phyloP scores from a whole-genome alignment of 2,888 invertebrate genomes.

The Amphimallon solstitiale region DNA sequence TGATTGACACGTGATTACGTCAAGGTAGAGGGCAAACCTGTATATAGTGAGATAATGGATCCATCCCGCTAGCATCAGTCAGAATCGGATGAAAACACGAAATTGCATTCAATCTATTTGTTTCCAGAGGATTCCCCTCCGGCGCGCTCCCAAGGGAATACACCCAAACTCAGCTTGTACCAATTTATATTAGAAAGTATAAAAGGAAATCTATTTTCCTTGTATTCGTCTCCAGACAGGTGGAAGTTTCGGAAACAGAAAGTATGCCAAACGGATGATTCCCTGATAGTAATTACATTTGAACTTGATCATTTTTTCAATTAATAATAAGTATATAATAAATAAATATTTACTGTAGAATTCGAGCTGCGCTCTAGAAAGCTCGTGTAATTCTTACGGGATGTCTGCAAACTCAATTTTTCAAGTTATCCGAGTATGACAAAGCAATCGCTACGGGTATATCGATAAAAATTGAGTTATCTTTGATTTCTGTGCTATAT shows the following conservation, averaged over 20 bases:
- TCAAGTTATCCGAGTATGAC: too few relatives aligned
- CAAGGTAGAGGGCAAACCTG: conserved; percentile 47
- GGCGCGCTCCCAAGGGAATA: conserved; percentile 32
- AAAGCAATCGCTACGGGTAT: too few relatives aligned
- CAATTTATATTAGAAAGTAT: conserved; percentile 37
- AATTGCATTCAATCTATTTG: conserved; percentile 53
- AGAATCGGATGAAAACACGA: conserved; percentile 54
- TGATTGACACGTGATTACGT: conserved; percentile 54
- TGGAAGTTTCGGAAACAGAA: background rate
- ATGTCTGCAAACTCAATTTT: too few relatives aligned
- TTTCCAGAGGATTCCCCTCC: conserved; percentile 29
- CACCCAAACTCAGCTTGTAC: conserved; percentile 31
- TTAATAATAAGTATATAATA: background rate
- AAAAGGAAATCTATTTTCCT: conserved; percentile 34
- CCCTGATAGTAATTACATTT: conserved; percentile 12
- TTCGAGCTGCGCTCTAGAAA: too few relatives aligned
- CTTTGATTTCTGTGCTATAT: too few relatives aligned
- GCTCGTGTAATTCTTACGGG: too few relatives aligned
- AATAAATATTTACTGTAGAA: too few relatives aligned
- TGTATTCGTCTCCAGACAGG: background rate
- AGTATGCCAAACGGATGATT: background rate
- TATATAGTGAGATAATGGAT: conserved; percentile 56
- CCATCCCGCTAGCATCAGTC: conserved; percentile 57
- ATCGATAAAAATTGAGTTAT: too few relatives aligned
- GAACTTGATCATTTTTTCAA: background rate